Conservation (phyloP, 2,113 vertebrate genomes). For the Channa argus region DNA sequence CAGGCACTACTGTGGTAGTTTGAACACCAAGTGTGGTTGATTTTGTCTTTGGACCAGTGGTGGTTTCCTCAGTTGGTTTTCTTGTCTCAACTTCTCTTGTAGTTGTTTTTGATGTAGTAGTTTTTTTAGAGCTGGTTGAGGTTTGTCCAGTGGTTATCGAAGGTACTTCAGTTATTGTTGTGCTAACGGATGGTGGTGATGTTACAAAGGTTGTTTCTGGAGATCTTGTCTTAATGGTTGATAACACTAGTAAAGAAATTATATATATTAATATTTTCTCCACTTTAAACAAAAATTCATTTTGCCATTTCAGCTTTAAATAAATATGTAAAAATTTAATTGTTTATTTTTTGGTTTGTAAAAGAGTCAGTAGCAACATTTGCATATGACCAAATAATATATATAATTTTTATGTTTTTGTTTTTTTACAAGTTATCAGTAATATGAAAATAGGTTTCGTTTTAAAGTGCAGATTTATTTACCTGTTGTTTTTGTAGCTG, state of each 20-base stretch:
- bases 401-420: no score
- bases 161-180: not conserved
- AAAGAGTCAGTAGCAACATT: no score
- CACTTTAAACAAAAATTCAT: no score
- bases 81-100: not conserved
- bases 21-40: slow-evolving; percentile 13
- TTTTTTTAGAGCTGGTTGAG: not conserved
- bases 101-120: not conserved
- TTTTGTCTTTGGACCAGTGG: slow-evolving; percentile 1
- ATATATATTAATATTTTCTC: no score
- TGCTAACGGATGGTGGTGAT: slow-evolving; percentile 7
- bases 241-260: no score
- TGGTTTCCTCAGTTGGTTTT: not conserved
- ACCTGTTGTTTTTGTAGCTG: slow-evolving; percentile 5
- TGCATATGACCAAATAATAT: no score
- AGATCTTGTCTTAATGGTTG: no score
- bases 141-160: not conserved
- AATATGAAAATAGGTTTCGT: not conserved
- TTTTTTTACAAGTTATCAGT: no score
- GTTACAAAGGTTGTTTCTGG: slow-evolving; percentile 21
- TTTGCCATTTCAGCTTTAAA: no score
- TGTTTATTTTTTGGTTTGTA: no score
- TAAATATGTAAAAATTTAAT: no score
- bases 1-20: not conserved
- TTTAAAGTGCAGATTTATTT: not conserved